phyloP scores from a whole-genome alignment of 2,113 vertebrate genomes.

The Grammomys dolichurus region DNA sequence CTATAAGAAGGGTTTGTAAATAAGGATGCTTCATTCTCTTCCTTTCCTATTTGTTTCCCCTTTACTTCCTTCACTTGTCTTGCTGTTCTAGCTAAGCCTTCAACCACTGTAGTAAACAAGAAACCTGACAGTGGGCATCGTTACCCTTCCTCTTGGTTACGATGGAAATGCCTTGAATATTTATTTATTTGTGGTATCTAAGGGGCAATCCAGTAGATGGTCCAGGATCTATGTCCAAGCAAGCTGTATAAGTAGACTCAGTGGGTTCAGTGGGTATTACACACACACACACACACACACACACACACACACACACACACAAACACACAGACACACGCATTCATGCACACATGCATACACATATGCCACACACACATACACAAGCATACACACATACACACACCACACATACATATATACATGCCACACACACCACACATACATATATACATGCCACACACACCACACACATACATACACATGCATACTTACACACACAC shows the following conservation, averaged over 20 bases:
- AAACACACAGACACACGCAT: too few species aligned
- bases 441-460: too few species aligned
- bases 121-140: too few species aligned
- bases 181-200: background rate
- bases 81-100: background rate
- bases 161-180: background rate
- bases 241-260: background rate
- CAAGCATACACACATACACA: background rate
- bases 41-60: background rate
- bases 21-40: background rate
- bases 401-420: background rate
- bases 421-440: background rate
- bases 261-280: too few species aligned
- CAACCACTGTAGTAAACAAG: background rate
- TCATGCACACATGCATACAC: too few species aligned
- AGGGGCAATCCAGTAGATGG: background rate
- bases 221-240: background rate
- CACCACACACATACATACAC: too few species aligned
- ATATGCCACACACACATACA: background rate
- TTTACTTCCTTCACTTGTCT: background rate
- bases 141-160: background rate
- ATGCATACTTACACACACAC: background rate
- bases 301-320: too few species aligned
- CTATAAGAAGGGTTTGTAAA: background rate
- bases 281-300: background rate